Conservation (phyloP, 2,888 invertebrate genomes). For the Prosopocoilus inquinatus region DNA sequence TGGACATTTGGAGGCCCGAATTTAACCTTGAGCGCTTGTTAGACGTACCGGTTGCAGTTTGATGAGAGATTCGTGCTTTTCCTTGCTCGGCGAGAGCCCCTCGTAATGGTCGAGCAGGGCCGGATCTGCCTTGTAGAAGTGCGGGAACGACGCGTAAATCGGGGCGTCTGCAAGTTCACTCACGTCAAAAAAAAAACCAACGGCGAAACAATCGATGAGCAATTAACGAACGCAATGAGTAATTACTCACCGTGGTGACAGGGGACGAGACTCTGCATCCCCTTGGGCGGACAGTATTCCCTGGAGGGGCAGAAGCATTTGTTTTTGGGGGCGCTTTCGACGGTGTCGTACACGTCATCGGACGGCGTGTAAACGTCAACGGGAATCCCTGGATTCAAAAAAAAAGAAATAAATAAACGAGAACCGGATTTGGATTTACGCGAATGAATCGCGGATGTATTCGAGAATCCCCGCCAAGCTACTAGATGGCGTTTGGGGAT, state of each 20-base stretch:
- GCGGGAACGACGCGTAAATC: constrained; percentile 84
- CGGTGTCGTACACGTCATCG: constrained; percentile 66
- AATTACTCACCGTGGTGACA: constrained; percentile 75
- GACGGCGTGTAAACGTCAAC: constrained; percentile 74
- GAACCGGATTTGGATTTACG: background rate
- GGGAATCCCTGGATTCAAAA: constrained; percentile 57
- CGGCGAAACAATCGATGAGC: background rate
- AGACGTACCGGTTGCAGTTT: constrained; percentile 79
- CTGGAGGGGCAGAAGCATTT: constrained; percentile 74
- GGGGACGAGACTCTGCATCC: constrained; percentile 82
- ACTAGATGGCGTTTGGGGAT: background rate
- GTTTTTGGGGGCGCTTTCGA: constrained; percentile 65
- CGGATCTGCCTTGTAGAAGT: constrained; percentile 81
- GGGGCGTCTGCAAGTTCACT: constrained; percentile 66
- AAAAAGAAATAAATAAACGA: background rate
- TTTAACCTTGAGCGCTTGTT: no score
- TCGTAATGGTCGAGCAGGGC: constrained; percentile 64
- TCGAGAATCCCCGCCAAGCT: background rate
- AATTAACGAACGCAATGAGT: background rate
- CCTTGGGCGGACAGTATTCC: constrained; percentile 67
- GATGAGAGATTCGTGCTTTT: constrained; percentile 74
- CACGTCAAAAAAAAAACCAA: background rate
- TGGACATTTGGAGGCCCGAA: no score
- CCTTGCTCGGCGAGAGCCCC: constrained; percentile 67
- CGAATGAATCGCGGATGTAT: no score